These are phyloP conservation scores for Eristalinus sepulchralis DNA, from an alignment of 2,888 invertebrate species.

Conservation along the genomic window DNA sequence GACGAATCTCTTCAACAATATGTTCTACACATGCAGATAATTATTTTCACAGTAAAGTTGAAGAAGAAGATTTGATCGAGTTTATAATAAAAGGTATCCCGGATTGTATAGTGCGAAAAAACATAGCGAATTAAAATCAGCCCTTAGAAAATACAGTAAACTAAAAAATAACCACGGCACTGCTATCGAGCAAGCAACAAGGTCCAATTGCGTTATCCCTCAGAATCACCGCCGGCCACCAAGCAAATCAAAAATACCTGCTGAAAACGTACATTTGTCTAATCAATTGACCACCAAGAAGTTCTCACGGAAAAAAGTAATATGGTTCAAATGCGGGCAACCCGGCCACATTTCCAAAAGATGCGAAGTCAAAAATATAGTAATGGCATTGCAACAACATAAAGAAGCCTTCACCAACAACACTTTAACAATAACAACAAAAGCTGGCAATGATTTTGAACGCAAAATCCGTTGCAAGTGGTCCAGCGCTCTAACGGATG, in stretches of 20 bases:
- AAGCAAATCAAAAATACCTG: too few relatives aligned
- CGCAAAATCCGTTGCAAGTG: neutral
- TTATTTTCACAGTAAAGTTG: too few relatives aligned
- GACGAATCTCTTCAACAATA: slow-evolving; percentile 4
- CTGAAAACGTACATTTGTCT: too few relatives aligned
- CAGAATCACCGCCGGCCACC: too few relatives aligned
- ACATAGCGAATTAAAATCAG: neutral
- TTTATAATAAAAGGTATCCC: too few relatives aligned
- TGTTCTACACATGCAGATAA: neutral
- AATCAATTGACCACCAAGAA: too few relatives aligned
- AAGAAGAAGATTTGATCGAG: too few relatives aligned
- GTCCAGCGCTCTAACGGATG: neutral
- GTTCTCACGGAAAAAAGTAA: neutral
- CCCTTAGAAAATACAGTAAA: neutral
- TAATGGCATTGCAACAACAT: neutral
- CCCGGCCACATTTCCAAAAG: neutral
- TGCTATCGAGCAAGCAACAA: too few relatives aligned
- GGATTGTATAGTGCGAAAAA: slow-evolving; percentile 3
- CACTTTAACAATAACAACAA: too few relatives aligned
- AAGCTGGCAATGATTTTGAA: neutral
- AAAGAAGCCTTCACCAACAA: neutral
- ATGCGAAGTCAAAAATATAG: neutral
- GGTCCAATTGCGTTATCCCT: too few relatives aligned
- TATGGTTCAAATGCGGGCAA: neutral
- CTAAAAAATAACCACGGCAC: neutral